phyloP scores from a whole-genome alignment of 2,113 vertebrate species.

The Myocastor coypus region DNA sequence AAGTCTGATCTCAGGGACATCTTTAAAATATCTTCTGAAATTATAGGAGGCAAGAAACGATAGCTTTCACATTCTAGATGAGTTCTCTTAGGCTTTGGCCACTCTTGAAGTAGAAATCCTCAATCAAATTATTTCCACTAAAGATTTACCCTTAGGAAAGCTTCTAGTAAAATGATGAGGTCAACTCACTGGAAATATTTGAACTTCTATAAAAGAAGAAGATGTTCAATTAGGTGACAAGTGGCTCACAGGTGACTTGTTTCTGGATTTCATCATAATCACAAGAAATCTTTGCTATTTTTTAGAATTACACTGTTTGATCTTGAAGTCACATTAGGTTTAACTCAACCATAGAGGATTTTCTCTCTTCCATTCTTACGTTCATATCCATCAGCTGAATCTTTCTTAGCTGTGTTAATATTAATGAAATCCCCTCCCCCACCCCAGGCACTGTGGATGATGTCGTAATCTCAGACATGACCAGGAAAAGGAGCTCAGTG shows the following conservation, averaged over 20 bases:
- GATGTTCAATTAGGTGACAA: slow-evolving; percentile 16
- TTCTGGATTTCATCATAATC: slow-evolving; percentile 58
- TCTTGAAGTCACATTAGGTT: background rate
- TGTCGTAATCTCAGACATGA: background rate
- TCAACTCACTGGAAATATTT: slow-evolving; percentile 68
- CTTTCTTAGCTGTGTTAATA: background rate
- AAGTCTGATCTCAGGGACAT: slow-evolving; percentile 69
- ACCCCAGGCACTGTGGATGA: background rate
- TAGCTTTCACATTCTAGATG: slow-evolving; percentile 44
- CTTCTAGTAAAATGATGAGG: slow-evolving; percentile 66
- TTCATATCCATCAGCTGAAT: background rate
- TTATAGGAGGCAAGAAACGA: slow-evolving; percentile 69
- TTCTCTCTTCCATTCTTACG: background rate
- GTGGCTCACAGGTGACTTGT: slow-evolving; percentile 22
- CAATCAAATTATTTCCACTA: slow-evolving; percentile 67
- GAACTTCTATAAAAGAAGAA: slow-evolving; percentile 59
- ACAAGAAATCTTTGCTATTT: slow-evolving; percentile 5
- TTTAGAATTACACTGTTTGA: slow-evolving; percentile 6
- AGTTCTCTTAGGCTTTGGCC: slow-evolving; percentile 52
- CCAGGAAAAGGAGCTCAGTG: background rate
- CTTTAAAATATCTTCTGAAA: slow-evolving; percentile 73
- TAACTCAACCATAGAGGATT: background rate
- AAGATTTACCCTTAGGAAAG: slow-evolving; percentile 75
- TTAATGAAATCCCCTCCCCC: background rate
- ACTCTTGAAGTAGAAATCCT: slow-evolving; percentile 14